Conservation (phyloP, 2,113 vertebrate genomes). For the Plotosus lineatus region DNA sequence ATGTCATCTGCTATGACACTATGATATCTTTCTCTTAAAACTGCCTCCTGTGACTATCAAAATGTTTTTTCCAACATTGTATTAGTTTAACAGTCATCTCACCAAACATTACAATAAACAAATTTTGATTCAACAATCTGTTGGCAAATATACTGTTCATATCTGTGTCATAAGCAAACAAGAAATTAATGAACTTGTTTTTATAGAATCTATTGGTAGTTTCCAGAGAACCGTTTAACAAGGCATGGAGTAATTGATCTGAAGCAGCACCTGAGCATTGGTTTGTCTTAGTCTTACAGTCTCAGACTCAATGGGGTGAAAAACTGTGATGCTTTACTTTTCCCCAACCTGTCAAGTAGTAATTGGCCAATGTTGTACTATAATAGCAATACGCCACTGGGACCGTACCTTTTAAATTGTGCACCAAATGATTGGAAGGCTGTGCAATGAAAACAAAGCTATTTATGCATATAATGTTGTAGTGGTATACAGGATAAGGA, state of each 20-base stretch:
- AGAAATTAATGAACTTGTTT: slow-evolving; percentile 41
- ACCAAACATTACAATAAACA: neutral
- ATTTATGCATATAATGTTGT: neutral
- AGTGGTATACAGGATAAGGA: neutral
- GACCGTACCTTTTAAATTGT: slow-evolving; percentile 63
- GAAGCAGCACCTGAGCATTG: slow-evolving; percentile 59
- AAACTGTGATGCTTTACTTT: slow-evolving; percentile 65
- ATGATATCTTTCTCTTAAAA: neutral
- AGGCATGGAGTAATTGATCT: slow-evolving; percentile 62
- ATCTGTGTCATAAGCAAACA: slow-evolving; percentile 16
- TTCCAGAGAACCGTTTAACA: slow-evolving; percentile 40
- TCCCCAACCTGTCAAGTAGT: slow-evolving; percentile 69
- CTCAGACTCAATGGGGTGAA: slow-evolving; percentile 70
- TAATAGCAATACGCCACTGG: slow-evolving; percentile 68
- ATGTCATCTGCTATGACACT: neutral
- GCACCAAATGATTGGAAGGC: slow-evolving; percentile 65
- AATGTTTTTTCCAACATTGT: neutral
- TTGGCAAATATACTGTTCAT: slow-evolving; percentile 2
- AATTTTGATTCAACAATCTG: neutral
- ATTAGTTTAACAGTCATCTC: neutral
- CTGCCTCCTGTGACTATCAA: neutral
- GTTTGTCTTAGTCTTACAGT: slow-evolving; percentile 63
- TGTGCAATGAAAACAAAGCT: slow-evolving; percentile 39
- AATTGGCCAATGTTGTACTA: slow-evolving; percentile 70
- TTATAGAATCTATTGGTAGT: slow-evolving; percentile 22